Percentiles rank a stretch among this genome's conserved stretches.
Conservation (phyloP, 2,113 vertebrate species). For the Todiramphus saurophagus region DNA sequence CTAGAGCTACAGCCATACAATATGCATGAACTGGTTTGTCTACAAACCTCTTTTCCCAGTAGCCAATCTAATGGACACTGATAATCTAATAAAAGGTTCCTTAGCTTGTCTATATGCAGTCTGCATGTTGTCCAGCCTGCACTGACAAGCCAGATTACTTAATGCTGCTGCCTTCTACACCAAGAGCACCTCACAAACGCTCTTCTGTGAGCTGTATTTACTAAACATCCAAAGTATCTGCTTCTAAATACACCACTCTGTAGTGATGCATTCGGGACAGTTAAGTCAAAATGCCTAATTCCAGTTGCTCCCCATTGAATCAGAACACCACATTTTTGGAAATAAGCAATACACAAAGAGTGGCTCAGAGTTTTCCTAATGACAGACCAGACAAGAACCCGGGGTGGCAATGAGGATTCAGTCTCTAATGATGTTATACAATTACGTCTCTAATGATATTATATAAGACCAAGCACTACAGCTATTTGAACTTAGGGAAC, state of each 20-base stretch:
- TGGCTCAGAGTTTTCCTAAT: background rate
- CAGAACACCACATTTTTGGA: background rate
- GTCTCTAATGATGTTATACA: background rate
- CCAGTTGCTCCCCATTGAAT: background rate
- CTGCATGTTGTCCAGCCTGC: background rate
- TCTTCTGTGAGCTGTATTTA: background rate
- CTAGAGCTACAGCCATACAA: background rate
- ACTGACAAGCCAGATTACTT: background rate
- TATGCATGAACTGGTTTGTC: background rate
- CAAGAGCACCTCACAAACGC: background rate
- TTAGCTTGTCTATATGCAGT: background rate
- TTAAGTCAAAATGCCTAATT: background rate
- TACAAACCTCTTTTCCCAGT: background rate
- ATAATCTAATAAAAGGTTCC: background rate
- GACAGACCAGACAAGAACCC: background rate
- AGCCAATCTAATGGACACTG: background rate
- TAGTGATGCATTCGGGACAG: background rate
- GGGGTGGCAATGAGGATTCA: background rate
- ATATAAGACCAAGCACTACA: background rate
- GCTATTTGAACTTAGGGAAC: background rate
- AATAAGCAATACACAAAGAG: background rate
- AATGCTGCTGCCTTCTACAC: background rate
- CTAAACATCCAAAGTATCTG: background rate
- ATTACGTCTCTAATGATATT: background rate
- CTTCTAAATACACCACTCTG: background rate